Evolutionary conservation across 2,797 vertebrate genomes (phyloP), one percentile per base, ranked within the genome.

Genomic region (Gouania willdenowi): DNA sequence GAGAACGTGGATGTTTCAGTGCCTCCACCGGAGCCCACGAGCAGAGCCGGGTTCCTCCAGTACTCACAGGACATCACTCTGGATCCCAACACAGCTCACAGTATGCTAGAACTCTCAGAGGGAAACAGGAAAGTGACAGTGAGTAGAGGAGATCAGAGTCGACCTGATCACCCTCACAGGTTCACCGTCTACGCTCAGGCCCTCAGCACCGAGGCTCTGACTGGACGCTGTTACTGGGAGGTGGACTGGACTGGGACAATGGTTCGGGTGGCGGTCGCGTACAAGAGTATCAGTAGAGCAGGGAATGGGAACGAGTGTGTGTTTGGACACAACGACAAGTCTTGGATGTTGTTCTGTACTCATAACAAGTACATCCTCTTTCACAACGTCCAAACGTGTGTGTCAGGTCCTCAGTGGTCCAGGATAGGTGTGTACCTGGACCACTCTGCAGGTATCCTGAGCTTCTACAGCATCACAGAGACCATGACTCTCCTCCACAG

Each of bases 61-160:
- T n/a, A n/a, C n/a, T n/a, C n/a, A n/a, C n/a, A n/a, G n/a, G n/a
- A n/a, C n/a, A n/a, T 58, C 23, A 35, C 3, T 26, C 23, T 75
- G 54, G 67, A 78, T 62, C 65, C 52, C n/a, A 66, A 59, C 61
- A 75, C 71, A 1, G 67, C 55, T 24, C 65, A 48, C 59, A 41
- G 39, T 34, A 62, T 75, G 47, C 35, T 78, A 3, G 3, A 36
- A 25, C 45, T 72, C 15, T 59, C 67, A 20, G 52, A 70, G 27
- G 49, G 18, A 31, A 70, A 67, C 49, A 50, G 41, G 5, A 59
- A 45, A 21, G 62, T 67, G 12, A 52, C 39, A 31, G 65, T 68
- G 58, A 15, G 33, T 6, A 60, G 51, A 26, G 72, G 18, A 0
- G 5, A 37, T 3, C 53, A 52, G 39, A 9, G 2, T 3, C 53